Percentiles rank a stretch among this genome's conserved stretches.
phyloP scores from a whole-genome alignment of 2,888 invertebrate genomes.

The Lepidocyrtinus sp. region DNA sequence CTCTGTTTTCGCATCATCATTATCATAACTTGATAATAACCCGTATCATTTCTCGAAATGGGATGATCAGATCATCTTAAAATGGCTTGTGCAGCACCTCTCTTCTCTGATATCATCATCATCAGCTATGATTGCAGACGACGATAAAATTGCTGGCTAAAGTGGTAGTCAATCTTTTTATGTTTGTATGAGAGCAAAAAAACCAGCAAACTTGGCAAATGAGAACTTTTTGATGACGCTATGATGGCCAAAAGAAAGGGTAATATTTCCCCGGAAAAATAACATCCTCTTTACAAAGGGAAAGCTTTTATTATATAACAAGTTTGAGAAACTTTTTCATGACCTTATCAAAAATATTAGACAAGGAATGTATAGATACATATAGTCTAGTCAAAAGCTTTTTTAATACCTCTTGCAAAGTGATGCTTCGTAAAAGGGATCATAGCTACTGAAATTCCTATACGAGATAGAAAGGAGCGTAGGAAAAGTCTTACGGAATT shows the following conservation, averaged over 20 bases:
- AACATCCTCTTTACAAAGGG: constrained; percentile 3
- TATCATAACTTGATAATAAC: constrained; percentile 18
- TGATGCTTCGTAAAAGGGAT: constrained; percentile 13
- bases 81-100: constrained; percentile 1
- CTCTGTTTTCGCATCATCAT: background rate
- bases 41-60: constrained; percentile 14
- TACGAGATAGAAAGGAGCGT: constrained; percentile 28
- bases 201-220: constrained; percentile 49
- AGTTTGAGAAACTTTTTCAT: constrained; percentile 25
- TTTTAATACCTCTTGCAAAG: constrained; percentile 13
- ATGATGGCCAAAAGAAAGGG: constrained; percentile 45
- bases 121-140: constrained; percentile 17
- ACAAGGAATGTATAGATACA: constrained; percentile 22
- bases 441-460: constrained; percentile 11
- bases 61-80: constrained; percentile 11
- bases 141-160: constrained; percentile 33
- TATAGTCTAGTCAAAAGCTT: constrained; percentile 14
- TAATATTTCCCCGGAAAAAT: constrained; percentile 47
- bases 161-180: constrained; percentile 59
- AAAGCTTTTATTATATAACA: constrained; percentile 17
- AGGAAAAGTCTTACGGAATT: constrained; percentile 39
- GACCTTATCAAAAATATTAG: constrained; percentile 41
- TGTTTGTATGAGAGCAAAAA: constrained; percentile 35
- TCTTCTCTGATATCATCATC: constrained; percentile 3
- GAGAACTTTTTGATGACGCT: constrained; percentile 26